Evolutionary conservation across 2,797 vertebrate species (phyloP), one percentile per base, ranked within the genome.

Genomic region (Epinephelus coioides): DNA sequence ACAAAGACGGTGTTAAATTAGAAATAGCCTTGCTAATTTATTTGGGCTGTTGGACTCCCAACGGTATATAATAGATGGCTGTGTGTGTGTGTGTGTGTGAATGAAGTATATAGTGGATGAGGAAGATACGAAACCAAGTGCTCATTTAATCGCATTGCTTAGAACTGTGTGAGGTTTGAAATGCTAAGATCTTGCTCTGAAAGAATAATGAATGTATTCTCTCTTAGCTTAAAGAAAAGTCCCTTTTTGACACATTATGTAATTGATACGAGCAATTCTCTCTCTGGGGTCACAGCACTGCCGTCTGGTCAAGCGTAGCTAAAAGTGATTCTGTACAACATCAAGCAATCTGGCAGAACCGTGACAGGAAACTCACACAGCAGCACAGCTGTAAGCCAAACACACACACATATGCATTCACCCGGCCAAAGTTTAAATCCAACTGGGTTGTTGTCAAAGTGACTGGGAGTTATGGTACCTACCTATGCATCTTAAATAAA

Each of bases 1-100:
- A 88, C 81, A 91, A 90, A 90, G 87, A 76, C 25, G 0, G 49
- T 83, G 65, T 83, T 88, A 79, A 89, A 88, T 91, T 87, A 90
- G 84, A 89, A 91, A 88, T 76, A 60, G 82, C 68, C 44, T 59
- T 51, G 44, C 57, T 78, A 87, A 90, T 90, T 85, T 82, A 70
- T 75, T 73, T 56, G 46, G 61, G 72, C 71, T 72, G 75, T 34
- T 79, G 50, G 77, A 53, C 62, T 80, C 81, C 49, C 44, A 81
- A 71, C n/a, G 69, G 73, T 40, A 57, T 60, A 60, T 40, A 49
- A 81, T 68, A 69, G 53, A 75, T 40, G 7, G 76, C 57, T 66
- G 21, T 66, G 21, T 46, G 55, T 25, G 54, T 51, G 54, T 51
- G 6, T 50, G 27, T 53, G 51, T 11, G 19, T 38, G 27, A 43